Conservation (phyloP, 2,113 vertebrate genomes). For the Phylloscopus trochilus region DNA sequence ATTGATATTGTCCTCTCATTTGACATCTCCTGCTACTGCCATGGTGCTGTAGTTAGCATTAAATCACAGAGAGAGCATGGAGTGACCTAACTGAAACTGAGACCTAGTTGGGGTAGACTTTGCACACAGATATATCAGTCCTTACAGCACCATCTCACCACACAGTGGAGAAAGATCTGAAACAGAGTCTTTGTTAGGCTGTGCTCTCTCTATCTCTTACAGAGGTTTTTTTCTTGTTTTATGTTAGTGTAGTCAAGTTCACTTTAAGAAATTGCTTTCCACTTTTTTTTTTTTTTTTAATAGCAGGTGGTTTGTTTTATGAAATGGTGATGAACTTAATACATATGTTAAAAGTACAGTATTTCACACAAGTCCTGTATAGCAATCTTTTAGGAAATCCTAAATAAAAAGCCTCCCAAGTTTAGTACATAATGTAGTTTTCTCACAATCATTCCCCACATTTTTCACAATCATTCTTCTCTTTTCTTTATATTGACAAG, state of each 20-base stretch:
- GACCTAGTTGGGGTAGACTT: neutral
- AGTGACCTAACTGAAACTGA: neutral
- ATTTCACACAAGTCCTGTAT: neutral
- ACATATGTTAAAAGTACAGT: neutral
- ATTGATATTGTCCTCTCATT: neutral
- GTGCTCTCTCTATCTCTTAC: neutral
- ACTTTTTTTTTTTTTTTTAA: neutral
- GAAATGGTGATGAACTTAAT: neutral
- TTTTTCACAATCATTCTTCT: neutral
- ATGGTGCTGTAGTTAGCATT: neutral
- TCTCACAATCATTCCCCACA: neutral
- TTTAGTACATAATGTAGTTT: neutral
- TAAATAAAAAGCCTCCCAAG: neutral
- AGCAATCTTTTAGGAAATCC: neutral
- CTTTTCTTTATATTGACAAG: neutral
- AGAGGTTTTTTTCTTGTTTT: neutral
- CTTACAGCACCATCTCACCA: neutral
- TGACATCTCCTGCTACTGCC: neutral
- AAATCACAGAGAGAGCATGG: neutral
- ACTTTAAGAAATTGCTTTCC: neutral
- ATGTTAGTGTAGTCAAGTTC: neutral
- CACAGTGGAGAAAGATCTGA: neutral
- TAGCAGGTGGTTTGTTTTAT: neutral
- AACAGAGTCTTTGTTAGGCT: neutral
- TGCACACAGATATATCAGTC: rapidly evolving